Base-by-base conservation (phyloP, 1,140 invertebrate species). In the Phenacoccus solenopsis region DNA sequence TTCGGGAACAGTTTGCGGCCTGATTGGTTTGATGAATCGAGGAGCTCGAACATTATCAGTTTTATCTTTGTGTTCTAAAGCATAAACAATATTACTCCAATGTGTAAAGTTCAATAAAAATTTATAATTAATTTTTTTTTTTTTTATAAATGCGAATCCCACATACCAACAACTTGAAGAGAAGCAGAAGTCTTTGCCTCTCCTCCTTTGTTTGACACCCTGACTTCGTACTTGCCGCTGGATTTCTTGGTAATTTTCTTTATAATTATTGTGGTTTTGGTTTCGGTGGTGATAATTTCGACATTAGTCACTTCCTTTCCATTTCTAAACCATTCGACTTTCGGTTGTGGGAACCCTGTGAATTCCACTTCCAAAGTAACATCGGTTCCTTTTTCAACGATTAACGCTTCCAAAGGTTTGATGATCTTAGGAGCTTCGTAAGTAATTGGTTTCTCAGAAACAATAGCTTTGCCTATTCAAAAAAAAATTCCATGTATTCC, bases 291-390 rank as follows among this genome's bases (percentile, higher is more conserved):
- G 59, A 80, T 79, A 30, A 90, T 86, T 73, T 89, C 86, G 70
- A 90, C 84, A 71, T 84, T 84, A 70, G 85, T 78, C 24, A 98
- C 84, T 77, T 89, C 86, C 73, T 90, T 85, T 35, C 89, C 90
- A 79, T 98, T 95, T 74, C 89, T 87, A 74, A 86, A 90, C 95
- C 95, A 98, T 76, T 85, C 87, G 5, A 96, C 83, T 77, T 88
- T 86, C 16, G 88, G 86, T 72, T 84, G 80, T 1, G 88, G 86
- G 61, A 81, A 79, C 21, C 89, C 88, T 74, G 87, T 86, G 79
- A 90, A 91, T 72, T 86, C 81, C 12, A 86, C 86, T 38, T 82
- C 81, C 73, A 92, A 78, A n/a, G 82, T 79, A 72, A 90, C 77
- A 16, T 84, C 80, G 67, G 86, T 81, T 13, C 83, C 82, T 57